A percentile compares a stretch with the other conserved stretches of the same genome.
Evolutionary conservation across 2,888 invertebrate species (phyloP).

Genomic region (Spisula subtruncata): DNA sequence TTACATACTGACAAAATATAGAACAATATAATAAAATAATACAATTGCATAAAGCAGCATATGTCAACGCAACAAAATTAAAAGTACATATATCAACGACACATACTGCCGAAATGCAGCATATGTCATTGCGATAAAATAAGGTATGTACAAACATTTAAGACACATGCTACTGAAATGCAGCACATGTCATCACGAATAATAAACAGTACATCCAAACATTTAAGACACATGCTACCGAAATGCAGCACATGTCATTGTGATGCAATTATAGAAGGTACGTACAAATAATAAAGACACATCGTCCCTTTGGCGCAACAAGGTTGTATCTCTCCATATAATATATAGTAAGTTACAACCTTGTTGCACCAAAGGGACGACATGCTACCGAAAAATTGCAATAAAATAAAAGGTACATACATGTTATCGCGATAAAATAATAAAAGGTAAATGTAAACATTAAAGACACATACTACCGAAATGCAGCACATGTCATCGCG

Average conservation of each 20-base stretch:
- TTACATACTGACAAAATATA: neutral
- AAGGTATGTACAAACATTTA: no score
- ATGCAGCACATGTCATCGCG: neutral
- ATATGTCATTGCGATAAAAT: no score
- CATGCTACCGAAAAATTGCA: no score
- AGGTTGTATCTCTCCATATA: no score
- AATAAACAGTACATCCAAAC: neutral
- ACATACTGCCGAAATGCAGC: neutral
- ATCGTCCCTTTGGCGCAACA: no score
- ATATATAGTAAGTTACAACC: no score
- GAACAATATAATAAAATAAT: neutral
- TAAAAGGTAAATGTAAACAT: no score
- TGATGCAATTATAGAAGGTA: neutral
- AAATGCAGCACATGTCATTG: neutral
- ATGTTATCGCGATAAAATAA: no score
- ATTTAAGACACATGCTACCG: neutral
- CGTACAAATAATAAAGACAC: neutral
- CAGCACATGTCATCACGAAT: neutral
- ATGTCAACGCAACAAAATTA: neutral
- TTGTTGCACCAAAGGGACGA: no score
- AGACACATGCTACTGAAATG: neutral
- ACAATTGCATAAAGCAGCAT: neutral
- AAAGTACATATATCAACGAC: neutral
- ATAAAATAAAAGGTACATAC: neutral
- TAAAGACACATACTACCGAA: neutral